Conservation (phyloP, 2,888 invertebrate genomes). For the Helleia helle region DNA sequence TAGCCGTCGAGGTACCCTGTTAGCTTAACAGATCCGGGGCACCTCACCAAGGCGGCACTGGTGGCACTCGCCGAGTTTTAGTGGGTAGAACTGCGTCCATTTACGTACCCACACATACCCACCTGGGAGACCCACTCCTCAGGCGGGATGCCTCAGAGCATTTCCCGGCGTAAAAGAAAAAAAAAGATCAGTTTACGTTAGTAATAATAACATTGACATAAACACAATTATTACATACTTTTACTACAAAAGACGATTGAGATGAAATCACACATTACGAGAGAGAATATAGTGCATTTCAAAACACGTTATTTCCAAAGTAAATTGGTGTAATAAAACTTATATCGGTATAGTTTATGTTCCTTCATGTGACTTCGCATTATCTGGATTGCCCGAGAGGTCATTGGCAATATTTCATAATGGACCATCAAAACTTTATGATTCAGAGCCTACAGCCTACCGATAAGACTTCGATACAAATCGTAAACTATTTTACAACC, state of each 20-base stretch:
- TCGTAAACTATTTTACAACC: conserved; percentile 45
- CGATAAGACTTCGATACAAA: conserved; percentile 34
- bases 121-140: too few species aligned
- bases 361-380: conserved; percentile 18
- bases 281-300: background rate
- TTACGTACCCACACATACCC: too few species aligned
- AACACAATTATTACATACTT: too few species aligned
- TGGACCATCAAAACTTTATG: conserved; percentile 51
- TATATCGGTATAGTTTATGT: background rate
- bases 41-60: too few species aligned
- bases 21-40: too few species aligned
- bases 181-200: too few species aligned
- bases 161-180: too few species aligned
- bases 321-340: conserved; percentile 1
- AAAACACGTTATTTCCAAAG: background rate
- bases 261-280: background rate
- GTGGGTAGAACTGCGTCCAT: too few species aligned
- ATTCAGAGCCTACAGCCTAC: conserved; percentile 23
- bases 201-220: too few species aligned
- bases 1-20: too few species aligned
- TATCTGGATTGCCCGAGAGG: conserved; percentile 30
- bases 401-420: conserved; percentile 32
- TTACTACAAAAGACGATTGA: background rate
- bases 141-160: too few species aligned
- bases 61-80: too few species aligned